phyloP scores from a whole-genome alignment of 2,797 vertebrate species.

The Siniperca obscura region DNA sequence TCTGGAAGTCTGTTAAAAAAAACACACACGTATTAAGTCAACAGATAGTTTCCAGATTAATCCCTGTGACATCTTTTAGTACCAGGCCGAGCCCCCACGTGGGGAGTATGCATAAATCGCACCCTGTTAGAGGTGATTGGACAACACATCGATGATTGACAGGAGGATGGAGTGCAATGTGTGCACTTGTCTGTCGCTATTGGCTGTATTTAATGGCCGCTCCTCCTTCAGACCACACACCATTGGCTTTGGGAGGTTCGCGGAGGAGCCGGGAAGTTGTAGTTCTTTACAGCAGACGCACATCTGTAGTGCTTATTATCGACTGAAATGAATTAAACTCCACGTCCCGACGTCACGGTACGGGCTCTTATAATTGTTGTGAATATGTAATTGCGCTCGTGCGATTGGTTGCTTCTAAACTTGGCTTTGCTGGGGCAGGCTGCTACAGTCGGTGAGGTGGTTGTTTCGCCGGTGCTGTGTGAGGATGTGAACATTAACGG shows the following conservation, averaged over 20 bases:
- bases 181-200: constrained; percentile 76
- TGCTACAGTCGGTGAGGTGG: constrained; percentile 78
- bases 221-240: constrained; percentile 73
- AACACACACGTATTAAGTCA: constrained; percentile 49
- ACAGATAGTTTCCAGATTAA: constrained; percentile 76
- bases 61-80: constrained; percentile 72
- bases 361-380: constrained; percentile 74
- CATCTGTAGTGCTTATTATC: constrained; percentile 67
- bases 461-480: constrained; percentile 41
- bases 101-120: constrained; percentile 72
- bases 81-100: constrained; percentile 86
- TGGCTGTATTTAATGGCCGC: constrained; percentile 81
- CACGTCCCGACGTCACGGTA: constrained; percentile 84
- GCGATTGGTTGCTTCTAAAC: constrained; percentile 90
- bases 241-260: constrained; percentile 67
- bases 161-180: constrained; percentile 73
- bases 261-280: constrained; percentile 82
- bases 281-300: constrained; percentile 78
- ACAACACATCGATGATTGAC: constrained; percentile 83
- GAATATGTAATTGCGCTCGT: constrained; percentile 94
- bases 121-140: constrained; percentile 83
- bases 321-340: constrained; percentile 81
- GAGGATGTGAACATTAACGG: constrained; percentile 60
- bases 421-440: constrained; percentile 86
- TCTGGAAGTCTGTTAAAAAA: constrained; percentile 55